phyloP scores from a whole-genome alignment of 2,113 vertebrate species.

The Etheostoma spectabile region DNA sequence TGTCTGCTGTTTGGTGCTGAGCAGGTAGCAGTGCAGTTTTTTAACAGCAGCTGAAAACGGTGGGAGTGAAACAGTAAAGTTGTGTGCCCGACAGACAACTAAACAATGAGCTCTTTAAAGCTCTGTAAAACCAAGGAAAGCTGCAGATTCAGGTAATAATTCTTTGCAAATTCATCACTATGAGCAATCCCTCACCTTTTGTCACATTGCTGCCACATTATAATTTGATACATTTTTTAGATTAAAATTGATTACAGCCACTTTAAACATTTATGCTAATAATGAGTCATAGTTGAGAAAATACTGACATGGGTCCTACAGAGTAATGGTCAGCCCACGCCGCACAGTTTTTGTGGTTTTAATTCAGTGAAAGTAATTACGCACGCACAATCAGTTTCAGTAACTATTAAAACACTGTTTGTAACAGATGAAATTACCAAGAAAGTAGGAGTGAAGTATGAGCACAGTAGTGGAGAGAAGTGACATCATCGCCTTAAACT shows the following conservation, averaged over 20 bases:
- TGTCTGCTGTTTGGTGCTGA: not conserved
- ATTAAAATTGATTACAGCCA: not conserved
- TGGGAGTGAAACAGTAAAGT: not conserved
- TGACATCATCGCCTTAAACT: slow-evolving; percentile 71
- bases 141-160: not conserved
- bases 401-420: slow-evolving; percentile 39
- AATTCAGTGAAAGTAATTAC: slow-evolving; percentile 33
- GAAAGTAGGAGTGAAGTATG: slow-evolving; percentile 2
- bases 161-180: not conserved
- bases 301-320: not conserved
- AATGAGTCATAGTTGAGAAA: not conserved
- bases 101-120: not conserved
- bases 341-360: not conserved
- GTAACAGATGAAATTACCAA: slow-evolving; percentile 29
- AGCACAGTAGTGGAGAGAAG: slow-evolving; percentile 23
- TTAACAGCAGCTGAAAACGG: not conserved
- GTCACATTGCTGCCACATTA: not conserved
- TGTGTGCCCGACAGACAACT: not conserved
- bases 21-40: not conserved
- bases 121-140: not conserved
- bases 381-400: slow-evolving; percentile 28
- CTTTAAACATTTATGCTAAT: slow-evolving; percentile 1
- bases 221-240: not conserved
- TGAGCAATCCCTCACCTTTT: not conserved
- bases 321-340: not conserved